Evolutionary conservation across 2,797 vertebrate genomes (phyloP).

Genomic region (Pangasius larnaudii): DNA sequence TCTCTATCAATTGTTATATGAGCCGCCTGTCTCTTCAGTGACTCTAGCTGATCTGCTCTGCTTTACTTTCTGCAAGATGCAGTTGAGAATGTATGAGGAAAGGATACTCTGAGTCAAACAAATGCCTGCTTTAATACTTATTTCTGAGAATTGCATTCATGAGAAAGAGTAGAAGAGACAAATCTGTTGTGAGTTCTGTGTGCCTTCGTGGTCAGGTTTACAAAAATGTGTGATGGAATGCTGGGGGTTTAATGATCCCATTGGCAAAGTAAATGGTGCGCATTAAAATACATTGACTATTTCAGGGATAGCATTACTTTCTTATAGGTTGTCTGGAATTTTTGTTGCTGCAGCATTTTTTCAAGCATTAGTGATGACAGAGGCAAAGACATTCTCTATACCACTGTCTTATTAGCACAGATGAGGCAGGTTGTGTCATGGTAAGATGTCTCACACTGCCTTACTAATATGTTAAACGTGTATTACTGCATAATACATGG

Average conservation of each 20-base stretch:
- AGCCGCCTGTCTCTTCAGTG: not conserved
- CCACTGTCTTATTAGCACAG: conserved; percentile 11
- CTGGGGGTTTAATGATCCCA: conserved; percentile 6
- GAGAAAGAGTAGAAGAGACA: not conserved
- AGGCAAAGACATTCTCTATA: not conserved
- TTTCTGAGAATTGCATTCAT: not conserved
- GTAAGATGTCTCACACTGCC: not conserved
- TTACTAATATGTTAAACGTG: not conserved
- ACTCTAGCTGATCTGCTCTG: not conserved
- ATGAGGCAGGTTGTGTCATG: not conserved
- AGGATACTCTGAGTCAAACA: not conserved
- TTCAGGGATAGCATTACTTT: not conserved
- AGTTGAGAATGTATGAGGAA: not conserved
- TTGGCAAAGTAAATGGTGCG: not conserved
- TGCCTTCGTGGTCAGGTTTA: not conserved
- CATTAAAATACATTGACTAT: not conserved
- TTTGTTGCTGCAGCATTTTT: conserved; percentile 10
- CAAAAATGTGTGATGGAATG: not conserved
- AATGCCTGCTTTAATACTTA: not conserved
- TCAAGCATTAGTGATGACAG: not conserved
- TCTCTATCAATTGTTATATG: not conserved
- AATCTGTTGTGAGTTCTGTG: not conserved
- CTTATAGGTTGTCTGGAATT: not conserved
- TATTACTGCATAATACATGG: not conserved
- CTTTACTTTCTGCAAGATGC: not conserved